phyloP scores from a whole-genome alignment of 2,113 vertebrate species.

The Vulpes ferrilata region DNA sequence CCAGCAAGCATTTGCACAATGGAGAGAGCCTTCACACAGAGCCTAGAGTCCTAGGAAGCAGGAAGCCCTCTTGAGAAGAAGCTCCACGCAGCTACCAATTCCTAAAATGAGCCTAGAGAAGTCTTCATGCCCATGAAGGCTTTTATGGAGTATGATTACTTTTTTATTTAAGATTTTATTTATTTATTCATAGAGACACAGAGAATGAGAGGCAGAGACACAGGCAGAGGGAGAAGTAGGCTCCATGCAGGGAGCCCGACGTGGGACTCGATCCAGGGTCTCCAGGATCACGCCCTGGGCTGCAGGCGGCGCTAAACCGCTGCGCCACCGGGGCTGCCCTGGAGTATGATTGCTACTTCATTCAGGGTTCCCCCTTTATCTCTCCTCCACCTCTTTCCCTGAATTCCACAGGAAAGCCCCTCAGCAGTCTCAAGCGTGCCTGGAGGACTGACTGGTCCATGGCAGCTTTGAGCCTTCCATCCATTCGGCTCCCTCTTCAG shows the following conservation, averaged over 20 bases:
- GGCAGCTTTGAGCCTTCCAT: fast-evolving
- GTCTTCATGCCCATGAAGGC: fast-evolving
- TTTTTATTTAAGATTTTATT: too few species aligned
- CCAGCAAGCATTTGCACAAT: fast-evolving
- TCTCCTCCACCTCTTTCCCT: background rate
- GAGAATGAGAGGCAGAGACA: too few species aligned
- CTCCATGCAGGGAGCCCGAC: too few species aligned
- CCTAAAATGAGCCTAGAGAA: background rate
- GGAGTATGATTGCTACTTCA: fast-evolving
- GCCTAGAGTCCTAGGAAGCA: background rate
- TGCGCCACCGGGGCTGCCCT: too few species aligned
- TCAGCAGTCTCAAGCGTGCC: fast-evolving
- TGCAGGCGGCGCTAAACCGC: too few species aligned
- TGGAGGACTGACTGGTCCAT: fast-evolving
- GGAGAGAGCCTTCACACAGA: fast-evolving
- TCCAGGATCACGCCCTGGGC: too few species aligned
- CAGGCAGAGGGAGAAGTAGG: too few species aligned
- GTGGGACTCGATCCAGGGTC: too few species aligned
- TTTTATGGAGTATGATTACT: background rate
- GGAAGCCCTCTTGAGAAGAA: background rate
- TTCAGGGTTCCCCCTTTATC: background rate
- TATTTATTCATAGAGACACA: too few species aligned
- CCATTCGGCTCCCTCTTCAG: background rate
- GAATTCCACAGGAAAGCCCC: too few species aligned
- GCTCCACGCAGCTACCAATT: background rate